phyloP scores from a whole-genome alignment of 2,113 vertebrate species.

The Cyprinus carpio region DNA sequence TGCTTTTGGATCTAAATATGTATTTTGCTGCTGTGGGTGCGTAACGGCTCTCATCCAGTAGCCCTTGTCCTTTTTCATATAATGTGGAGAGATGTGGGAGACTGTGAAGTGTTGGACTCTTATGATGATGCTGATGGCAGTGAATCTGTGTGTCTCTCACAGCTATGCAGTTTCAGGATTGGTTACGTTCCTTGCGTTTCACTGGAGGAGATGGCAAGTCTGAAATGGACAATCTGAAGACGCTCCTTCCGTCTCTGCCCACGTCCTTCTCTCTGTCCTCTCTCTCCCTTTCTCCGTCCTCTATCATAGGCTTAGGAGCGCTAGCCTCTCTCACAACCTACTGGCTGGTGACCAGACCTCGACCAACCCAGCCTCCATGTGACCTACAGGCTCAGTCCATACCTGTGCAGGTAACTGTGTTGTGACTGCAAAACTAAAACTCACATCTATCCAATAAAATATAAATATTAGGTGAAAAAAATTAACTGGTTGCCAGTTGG shows the following conservation, averaged over 20 bases:
- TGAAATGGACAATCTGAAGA: constrained; percentile 67
- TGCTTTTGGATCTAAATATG: too few species aligned
- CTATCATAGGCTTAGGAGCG: constrained; percentile 76
- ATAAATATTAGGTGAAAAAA: background rate
- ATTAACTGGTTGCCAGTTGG: too few species aligned
- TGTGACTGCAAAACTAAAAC: background rate
- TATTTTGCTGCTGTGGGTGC: too few species aligned
- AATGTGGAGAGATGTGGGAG: background rate
- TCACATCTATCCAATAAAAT: too few species aligned
- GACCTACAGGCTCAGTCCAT: constrained; percentile 76
- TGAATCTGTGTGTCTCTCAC: constrained; percentile 20
- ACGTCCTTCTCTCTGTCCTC: constrained; percentile 66
- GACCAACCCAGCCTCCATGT: constrained; percentile 72
- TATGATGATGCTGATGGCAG: background rate
- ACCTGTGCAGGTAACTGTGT: constrained; percentile 67
- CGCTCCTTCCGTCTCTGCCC: constrained; percentile 64
- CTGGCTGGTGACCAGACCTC: constrained; percentile 77
- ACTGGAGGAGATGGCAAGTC: constrained; percentile 57
- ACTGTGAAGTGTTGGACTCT: background rate
- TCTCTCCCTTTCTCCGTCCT: constrained; percentile 68
- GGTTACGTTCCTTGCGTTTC: constrained; percentile 70
- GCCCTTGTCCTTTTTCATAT: background rate
- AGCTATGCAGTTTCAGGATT: constrained; percentile 79
- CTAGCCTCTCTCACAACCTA: constrained; percentile 78
- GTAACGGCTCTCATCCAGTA: too few species aligned